Conservation (phyloP, 2,888 invertebrate species). For the Cancer borealis region DNA sequence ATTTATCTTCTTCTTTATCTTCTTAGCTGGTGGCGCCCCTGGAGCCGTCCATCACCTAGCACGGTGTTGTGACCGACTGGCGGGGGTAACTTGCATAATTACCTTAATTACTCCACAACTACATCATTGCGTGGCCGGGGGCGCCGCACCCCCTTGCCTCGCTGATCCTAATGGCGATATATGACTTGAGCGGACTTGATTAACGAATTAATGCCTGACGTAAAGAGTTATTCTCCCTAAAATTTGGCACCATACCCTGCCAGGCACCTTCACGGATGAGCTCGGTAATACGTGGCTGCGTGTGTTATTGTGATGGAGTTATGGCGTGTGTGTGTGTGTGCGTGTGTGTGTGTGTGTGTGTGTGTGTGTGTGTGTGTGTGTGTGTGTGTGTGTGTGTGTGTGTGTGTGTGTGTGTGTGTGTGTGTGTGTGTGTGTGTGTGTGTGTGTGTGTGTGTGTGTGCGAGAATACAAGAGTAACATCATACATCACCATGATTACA, state of each 20-base stretch:
- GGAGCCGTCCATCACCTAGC: background rate
- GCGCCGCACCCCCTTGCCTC: constrained; percentile 18
- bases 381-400: background rate
- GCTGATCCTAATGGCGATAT: constrained; percentile 51
- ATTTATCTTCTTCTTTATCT: background rate
- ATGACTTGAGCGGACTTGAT: constrained; percentile 38
- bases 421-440: constrained; percentile 14
- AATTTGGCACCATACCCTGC: constrained; percentile 46
- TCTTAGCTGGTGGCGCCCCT: background rate
- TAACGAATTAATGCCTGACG: constrained; percentile 8
- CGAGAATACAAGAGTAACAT: background rate
- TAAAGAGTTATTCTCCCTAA: constrained; percentile 44
- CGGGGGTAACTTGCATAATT: constrained; percentile 45
- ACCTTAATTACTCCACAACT: constrained; percentile 46
- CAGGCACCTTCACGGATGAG: constrained; percentile 18
- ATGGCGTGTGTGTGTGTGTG: background rate
- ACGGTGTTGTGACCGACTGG: constrained; percentile 48
- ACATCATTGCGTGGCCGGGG: background rate
- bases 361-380: background rate
- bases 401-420: constrained; percentile 17
- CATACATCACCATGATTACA: background rate
- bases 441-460: constrained; percentile 15
- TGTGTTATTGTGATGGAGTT: constrained; percentile 28
- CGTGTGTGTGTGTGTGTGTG: constrained; percentile 30
- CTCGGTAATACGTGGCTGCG: background rate